These are phyloP conservation scores for Pteruthius melanotis DNA, from an alignment of 2,113 vertebrate genomes.

Conservation along the genomic window DNA sequence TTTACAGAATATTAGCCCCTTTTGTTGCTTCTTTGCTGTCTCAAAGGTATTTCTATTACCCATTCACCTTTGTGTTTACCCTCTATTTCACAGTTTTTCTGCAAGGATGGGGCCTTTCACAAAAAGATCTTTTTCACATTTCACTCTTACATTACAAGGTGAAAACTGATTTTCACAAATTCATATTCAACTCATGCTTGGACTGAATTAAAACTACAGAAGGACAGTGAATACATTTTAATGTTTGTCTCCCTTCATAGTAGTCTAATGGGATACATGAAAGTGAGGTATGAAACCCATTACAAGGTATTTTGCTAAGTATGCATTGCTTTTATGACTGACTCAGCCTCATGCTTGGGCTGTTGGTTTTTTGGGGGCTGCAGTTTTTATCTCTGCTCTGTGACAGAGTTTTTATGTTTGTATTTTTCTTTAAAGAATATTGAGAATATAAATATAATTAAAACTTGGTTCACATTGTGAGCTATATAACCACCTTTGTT, in stretches of 20 bases:
- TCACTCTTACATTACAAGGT: neutral
- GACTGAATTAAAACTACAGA: neutral
- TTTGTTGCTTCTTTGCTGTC: neutral
- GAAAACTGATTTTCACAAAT: neutral
- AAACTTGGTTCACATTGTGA: neutral
- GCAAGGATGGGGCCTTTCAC: neutral
- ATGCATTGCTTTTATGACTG: neutral
- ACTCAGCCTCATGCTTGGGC: neutral
- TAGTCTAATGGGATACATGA: neutral
- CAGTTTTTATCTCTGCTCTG: neutral
- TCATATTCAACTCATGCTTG: neutral
- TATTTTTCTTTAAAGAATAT: neutral
- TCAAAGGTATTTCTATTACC: neutral
- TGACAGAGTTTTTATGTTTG: neutral
- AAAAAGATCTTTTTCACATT: neutral
- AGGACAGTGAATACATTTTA: neutral
- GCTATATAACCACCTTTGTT: neutral
- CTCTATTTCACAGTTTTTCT: neutral
- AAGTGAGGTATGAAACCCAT: neutral
- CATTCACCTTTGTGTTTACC: neutral
- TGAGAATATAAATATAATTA: neutral
- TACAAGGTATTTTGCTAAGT: neutral
- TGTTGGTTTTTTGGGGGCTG: neutral
- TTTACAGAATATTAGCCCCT: neutral
- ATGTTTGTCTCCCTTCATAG: neutral